Percentiles rank a stretch among this genome's conserved stretches.
phyloP scores from a whole-genome alignment of 2,797 vertebrate species.

The Poeciliopsis turneri region DNA sequence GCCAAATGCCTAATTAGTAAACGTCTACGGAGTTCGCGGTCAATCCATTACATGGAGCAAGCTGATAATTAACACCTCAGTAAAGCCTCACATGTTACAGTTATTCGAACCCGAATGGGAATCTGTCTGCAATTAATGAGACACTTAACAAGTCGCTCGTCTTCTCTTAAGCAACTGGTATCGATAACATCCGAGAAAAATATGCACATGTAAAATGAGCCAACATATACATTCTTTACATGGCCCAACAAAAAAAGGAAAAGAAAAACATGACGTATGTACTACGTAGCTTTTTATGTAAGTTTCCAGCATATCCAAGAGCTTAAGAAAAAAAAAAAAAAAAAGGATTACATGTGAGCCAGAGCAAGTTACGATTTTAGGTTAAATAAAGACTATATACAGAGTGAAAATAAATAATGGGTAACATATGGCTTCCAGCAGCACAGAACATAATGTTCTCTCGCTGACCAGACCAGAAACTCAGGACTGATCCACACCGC shows the following conservation, averaged over 20 bases:
- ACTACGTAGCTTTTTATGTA: not conserved
- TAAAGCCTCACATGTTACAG: slow-evolving; percentile 12
- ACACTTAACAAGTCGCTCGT: slow-evolving; percentile 8
- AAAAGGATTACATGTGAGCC: not conserved
- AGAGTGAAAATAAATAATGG: slow-evolving; percentile 69
- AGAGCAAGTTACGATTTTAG: slow-evolving; percentile 9
- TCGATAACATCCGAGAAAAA: not conserved
- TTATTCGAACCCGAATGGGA: slow-evolving; percentile 27
- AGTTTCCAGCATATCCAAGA: not conserved
- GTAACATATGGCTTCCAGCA: slow-evolving; percentile 71
- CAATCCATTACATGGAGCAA: slow-evolving; percentile 23
- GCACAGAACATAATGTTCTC: slow-evolving; percentile 80
- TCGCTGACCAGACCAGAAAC: slow-evolving; percentile 49
- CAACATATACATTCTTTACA: not conserved
- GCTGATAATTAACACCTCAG: slow-evolving; percentile 36
- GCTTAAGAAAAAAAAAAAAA: not conserved
- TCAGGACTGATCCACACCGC: slow-evolving; percentile 47
- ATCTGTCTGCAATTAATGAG: slow-evolving; percentile 34
- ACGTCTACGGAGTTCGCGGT: slow-evolving; percentile 22
- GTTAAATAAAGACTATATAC: slow-evolving; percentile 36
- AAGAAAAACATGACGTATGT: not conserved
- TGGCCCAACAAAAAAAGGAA: not conserved
- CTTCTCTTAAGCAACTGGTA: slow-evolving; percentile 20
- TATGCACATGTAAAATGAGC: not conserved
- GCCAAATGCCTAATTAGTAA: slow-evolving; percentile 24